Conservation (phyloP, 35 echinoderm and acorn worm species). For the Nesometra sesokonis region DNA sequence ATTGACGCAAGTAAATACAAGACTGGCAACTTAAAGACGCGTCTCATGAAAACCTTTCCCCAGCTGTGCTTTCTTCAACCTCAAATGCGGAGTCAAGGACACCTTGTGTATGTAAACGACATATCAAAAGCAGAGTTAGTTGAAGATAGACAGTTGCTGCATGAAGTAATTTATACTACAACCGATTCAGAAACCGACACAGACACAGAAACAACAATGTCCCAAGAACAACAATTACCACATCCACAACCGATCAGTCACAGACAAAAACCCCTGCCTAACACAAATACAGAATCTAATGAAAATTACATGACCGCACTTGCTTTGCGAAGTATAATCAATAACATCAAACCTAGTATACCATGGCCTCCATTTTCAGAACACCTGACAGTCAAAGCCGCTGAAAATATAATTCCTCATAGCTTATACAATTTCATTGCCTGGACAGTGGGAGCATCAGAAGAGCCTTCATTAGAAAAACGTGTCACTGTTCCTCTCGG, state of each 20-base stretch:
- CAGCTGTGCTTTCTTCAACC: not conserved
- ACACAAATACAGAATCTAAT: not conserved
- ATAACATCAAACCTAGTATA: not conserved
- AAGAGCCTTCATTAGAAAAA: not conserved
- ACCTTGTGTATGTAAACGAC: not conserved
- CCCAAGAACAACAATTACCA: too few species aligned
- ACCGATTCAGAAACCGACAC: too few species aligned
- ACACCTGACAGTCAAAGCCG: conserved; percentile 15
- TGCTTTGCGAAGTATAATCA: not conserved
- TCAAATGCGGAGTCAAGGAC: not conserved
- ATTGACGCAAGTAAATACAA: not conserved
- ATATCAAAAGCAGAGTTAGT: not conserved
- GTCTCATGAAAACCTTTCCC: not conserved
- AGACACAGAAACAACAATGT: too few species aligned
- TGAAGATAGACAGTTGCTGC: conserved; percentile 2
- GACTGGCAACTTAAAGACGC: conserved; percentile 1
- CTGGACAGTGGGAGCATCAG: not conserved
- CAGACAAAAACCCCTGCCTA: too few species aligned
- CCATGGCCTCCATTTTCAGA: conserved; percentile 20
- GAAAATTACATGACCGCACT: not conserved
- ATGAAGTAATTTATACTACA: not conserved
- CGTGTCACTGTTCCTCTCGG: not conserved
- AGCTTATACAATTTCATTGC: conserved; percentile 31
- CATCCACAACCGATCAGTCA: too few species aligned
- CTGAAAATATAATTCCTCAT: not conserved